Evolutionary conservation across 2,888 invertebrate species (phyloP).

Genomic region (Nymphalis urticae): DNA sequence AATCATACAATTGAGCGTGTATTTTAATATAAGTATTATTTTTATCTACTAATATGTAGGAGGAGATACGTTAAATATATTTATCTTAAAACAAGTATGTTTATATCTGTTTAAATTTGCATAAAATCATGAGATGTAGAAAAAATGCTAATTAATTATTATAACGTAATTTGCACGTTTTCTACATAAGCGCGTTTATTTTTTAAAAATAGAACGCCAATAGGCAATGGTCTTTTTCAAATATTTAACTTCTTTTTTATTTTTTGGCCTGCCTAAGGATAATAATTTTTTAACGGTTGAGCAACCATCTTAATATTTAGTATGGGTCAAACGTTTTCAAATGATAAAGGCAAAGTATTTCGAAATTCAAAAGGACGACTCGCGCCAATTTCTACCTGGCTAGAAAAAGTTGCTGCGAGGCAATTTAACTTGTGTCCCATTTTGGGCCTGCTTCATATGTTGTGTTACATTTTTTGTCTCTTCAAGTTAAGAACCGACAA

Average conservation of each 20-base stretch:
- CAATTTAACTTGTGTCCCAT: constrained; percentile 58
- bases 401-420: constrained; percentile 55
- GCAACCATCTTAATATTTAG: constrained; percentile 21
- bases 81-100: too few species aligned
- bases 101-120: too few species aligned
- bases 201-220: neutral
- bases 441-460: constrained; percentile 65
- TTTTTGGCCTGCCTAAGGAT: neutral
- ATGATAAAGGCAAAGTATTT: constrained; percentile 34
- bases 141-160: too few species aligned
- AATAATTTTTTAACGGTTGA: constrained; percentile 24
- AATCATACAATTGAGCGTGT: too few species aligned
- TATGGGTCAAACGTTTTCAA: constrained; percentile 14
- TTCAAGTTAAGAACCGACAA: constrained; percentile 51
- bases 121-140: too few species aligned
- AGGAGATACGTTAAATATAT: too few species aligned
- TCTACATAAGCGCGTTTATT: too few species aligned
- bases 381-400: constrained; percentile 62
- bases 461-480: constrained; percentile 50
- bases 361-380: constrained; percentile 44
- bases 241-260: constrained; percentile 11
- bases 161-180: too few species aligned
- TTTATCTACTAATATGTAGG: too few species aligned
- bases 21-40: too few species aligned
- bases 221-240: constrained; percentile 7